A percentile compares a stretch with the other conserved stretches of the same genome.
Evolutionary conservation across 2,113 vertebrate species (phyloP).

Genomic region (rat (Rattus norvegicus)): GRCr8 NC_086022.1:60492501-60493000

Average conservation of each 20-base stretch:
- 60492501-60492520: neutral
- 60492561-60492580: conserved; percentile 1
- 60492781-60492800: neutral
- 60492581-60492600: neutral
- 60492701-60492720: neutral
- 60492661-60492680: neutral
- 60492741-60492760: neutral
- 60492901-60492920: neutral
- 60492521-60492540: neutral
- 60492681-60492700: neutral
- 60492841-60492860: neutral
- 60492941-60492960: neutral
- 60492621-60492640: neutral
- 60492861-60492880: neutral
- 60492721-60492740: neutral
- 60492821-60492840: neutral
- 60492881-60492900: neutral
- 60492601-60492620: neutral
- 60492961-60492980: neutral
- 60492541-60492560: neutral
- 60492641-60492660: neutral
- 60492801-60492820: neutral
- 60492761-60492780: neutral
- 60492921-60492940: neutral
- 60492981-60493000: neutral